Evolutionary conservation across 1,140 invertebrate genomes (phyloP).

Genomic region (Whitmania pigra): DNA sequence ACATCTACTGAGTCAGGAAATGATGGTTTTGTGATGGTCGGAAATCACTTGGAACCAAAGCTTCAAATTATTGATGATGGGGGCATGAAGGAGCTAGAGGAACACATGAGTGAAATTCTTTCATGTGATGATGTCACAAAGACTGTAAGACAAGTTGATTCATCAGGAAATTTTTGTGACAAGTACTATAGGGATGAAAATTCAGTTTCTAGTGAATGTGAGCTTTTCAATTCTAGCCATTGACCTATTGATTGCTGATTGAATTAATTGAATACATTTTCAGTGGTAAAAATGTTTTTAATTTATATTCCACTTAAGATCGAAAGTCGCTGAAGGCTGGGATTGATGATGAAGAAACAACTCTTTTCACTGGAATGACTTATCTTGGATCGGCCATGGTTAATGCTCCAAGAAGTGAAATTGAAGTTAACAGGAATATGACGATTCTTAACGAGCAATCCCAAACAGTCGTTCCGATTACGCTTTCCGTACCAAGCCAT

Average conservation of each 20-base stretch:
- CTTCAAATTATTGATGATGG: slow-evolving; percentile 61
- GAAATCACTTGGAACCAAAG: slow-evolving; percentile 48
- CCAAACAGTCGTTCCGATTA: slow-evolving; percentile 59
- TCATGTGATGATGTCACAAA: slow-evolving; percentile 40
- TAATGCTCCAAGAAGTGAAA: slow-evolving; percentile 79
- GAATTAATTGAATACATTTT: neutral
- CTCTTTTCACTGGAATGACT: slow-evolving; percentile 76
- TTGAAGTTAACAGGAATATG: slow-evolving; percentile 91
- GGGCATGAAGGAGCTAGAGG: slow-evolving; percentile 57
- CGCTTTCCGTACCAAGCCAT: slow-evolving; percentile 73
- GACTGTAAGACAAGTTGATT: slow-evolving; percentile 19
- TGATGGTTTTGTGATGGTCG: slow-evolving; percentile 69
- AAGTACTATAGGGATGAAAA: neutral
- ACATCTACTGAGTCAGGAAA: slow-evolving; percentile 64
- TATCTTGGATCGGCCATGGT: slow-evolving; percentile 86
- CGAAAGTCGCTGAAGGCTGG: too few species aligned
- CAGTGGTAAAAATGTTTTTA: neutral
- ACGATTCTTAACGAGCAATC: slow-evolving; percentile 67
- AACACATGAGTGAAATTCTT: slow-evolving; percentile 59
- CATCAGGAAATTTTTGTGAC: neutral
- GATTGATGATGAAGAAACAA: slow-evolving; percentile 29
- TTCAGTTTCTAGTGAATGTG: neutral
- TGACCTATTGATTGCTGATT: neutral
- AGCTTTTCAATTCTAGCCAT: neutral
- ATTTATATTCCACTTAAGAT: too few species aligned